Base-by-base conservation (phyloP, 2,888 invertebrate species). In the Andricus quercusramuli region DNA sequence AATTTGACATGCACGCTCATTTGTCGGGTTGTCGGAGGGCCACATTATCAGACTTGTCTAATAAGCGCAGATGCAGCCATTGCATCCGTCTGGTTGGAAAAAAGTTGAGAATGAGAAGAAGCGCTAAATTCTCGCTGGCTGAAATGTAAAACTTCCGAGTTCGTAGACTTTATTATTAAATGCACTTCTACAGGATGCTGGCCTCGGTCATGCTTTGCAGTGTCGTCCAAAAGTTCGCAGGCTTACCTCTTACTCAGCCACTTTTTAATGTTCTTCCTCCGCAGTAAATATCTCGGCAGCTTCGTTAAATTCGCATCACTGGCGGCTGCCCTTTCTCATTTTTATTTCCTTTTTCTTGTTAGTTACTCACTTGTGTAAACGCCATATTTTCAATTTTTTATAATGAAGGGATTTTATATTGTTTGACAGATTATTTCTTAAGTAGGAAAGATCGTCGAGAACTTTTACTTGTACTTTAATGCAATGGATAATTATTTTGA, bases 121-220 rank as follows among this genome's bases (percentile, higher is more conserved):
- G 56, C 74, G 74, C 74, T 74, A 74, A 74, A 74, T 74, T 74
- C 51, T 74, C 56, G 20, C 74, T 51, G 74, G 32, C 47, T 74
- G 74, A 74, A 74, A 74, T 74, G 51, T 56, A 74, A 74, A 74
- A 74, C 74, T 74, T 51, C 51, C 32, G 74, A 74, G 74, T 32
- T 29, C 56, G 56, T 74, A 56, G 74, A 74, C 74, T 74, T 74
- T 56, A 74, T 74, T 74, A 74, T 74, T 74, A 74, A 74, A 74
- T 51, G 74, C 51, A 51, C 51, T 74, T 51, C 56, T 74, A 74
- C 74, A 56, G 74, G 56, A 74, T 56, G 74, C 74, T 51, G n/a
- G 74, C 74, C 51, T 74, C n/a, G 74, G 56, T 51, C 68, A 47
- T 29, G 68, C 68, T 51, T 70, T 29, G 17, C 68, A 70, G 47